Conservation (phyloP, 2,888 invertebrate species). For the Cephus nigrinus region DNA sequence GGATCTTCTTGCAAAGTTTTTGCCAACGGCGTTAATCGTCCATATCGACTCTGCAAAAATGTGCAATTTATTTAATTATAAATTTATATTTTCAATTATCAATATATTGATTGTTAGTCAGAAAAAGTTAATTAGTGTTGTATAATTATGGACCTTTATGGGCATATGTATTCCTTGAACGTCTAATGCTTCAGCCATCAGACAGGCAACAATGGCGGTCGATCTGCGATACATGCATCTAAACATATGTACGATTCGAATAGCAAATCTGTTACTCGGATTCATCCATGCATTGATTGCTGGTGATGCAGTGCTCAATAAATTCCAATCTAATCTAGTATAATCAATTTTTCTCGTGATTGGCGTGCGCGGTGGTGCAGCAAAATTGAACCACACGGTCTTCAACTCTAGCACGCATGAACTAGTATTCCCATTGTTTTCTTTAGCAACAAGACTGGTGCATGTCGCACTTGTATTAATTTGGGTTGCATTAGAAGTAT, state of each 20-base stretch:
- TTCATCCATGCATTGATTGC: constrained; percentile 99
- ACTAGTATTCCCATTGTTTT: constrained; percentile 79
- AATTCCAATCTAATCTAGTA: constrained; percentile 95
- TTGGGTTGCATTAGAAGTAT: constrained; percentile 57
- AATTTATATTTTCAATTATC: background rate
- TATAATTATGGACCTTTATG: constrained; percentile 72
- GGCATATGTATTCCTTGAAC: constrained; percentile 85
- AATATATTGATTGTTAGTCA: background rate
- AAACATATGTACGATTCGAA: constrained; percentile 83
- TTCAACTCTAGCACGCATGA: constrained; percentile 90
- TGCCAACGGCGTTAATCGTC: constrained; percentile 86
- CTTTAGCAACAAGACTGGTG: constrained; percentile 66
- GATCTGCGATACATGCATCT: constrained; percentile 82
- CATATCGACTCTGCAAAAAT: constrained; percentile 83
- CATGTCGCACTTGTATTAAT: constrained; percentile 47
- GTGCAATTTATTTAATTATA: background rate
- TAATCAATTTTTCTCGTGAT: constrained; percentile 95
- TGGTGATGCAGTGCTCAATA: constrained; percentile 94
- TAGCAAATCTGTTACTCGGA: constrained; percentile 90
- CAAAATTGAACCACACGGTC: constrained; percentile 97
- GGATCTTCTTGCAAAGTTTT: constrained; percentile 95
- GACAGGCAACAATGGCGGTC: constrained; percentile 89
- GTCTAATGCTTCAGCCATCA: constrained; percentile 95
- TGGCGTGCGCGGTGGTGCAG: constrained; percentile 94
- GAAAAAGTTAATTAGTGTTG: background rate